phyloP scores from a whole-genome alignment of 2,113 vertebrate species.

The Psilopsiagon aymara region DNA sequence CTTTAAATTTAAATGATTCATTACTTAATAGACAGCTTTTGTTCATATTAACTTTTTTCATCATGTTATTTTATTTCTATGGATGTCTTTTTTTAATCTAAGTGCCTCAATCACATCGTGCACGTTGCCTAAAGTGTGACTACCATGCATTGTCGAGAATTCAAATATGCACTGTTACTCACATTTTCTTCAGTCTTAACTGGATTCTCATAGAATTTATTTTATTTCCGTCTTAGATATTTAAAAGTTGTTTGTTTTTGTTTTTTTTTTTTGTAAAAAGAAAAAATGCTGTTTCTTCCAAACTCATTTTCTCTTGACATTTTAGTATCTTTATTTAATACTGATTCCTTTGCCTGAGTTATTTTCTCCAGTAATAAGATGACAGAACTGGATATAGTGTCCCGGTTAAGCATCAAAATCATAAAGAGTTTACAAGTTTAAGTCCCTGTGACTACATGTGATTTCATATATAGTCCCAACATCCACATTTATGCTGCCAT shows the following conservation, averaged over 20 bases:
- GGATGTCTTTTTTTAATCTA: not conserved
- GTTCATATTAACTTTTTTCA: not conserved
- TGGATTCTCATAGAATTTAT: not conserved
- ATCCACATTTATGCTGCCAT: not conserved
- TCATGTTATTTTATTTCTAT: not conserved
- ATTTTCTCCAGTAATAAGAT: not conserved
- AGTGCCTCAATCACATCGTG: not conserved
- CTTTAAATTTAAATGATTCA: not conserved
- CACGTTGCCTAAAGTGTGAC: not conserved
- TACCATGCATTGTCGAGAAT: not conserved
- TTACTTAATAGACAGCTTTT: not conserved
- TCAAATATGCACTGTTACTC: not conserved
- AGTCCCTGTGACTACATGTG: not conserved
- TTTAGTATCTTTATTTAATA: not conserved
- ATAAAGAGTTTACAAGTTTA: not conserved
- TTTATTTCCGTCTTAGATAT: not conserved
- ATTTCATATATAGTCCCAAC: not conserved
- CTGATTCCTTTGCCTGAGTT: not conserved
- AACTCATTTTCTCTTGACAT: not conserved
- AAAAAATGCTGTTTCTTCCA: not conserved
- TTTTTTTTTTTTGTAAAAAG: not conserved
- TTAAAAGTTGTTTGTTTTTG: not conserved
- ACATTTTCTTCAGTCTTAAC: not conserved
- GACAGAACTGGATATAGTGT: not conserved
- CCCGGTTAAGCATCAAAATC: not conserved